These are phyloP conservation scores for Nanger granti DNA, from an alignment of 2,113 vertebrate genomes.

Conservation along the genomic window DNA sequence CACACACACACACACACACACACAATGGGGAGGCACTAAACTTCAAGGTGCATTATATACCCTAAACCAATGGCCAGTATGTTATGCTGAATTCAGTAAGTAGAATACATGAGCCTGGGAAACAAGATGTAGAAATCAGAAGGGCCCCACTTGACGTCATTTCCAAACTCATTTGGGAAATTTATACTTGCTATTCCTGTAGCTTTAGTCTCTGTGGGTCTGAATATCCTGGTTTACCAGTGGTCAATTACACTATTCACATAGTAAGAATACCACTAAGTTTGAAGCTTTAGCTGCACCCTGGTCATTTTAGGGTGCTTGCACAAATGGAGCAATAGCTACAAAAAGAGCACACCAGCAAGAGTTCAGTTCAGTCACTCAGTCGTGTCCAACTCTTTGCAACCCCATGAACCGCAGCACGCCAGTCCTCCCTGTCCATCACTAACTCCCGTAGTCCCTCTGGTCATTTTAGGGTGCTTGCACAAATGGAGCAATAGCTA, in stretches of 20 bases:
- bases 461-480: not conserved
- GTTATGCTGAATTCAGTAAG: not conserved
- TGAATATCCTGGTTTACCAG: not conserved
- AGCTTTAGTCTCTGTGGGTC: not conserved
- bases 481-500: not conserved
- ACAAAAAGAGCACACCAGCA: not conserved
- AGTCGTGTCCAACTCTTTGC: no score
- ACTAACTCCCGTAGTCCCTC: no score
- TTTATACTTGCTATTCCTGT: not conserved
- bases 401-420: no score
- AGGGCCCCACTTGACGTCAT: not conserved
- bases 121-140: not conserved
- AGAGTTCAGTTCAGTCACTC: not conserved
- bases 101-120: not conserved
- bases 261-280: not conserved
- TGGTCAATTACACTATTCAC: not conserved
- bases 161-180: not conserved
- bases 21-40: not conserved
- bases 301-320: not conserved
- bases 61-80: not conserved
- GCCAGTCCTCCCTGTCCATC: no score
- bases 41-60: not conserved
- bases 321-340: not conserved
- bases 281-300: not conserved
- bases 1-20: not conserved